Conservation (phyloP, 1,140 invertebrate genomes). For the Aphaenogaster ashmeadi region DNA sequence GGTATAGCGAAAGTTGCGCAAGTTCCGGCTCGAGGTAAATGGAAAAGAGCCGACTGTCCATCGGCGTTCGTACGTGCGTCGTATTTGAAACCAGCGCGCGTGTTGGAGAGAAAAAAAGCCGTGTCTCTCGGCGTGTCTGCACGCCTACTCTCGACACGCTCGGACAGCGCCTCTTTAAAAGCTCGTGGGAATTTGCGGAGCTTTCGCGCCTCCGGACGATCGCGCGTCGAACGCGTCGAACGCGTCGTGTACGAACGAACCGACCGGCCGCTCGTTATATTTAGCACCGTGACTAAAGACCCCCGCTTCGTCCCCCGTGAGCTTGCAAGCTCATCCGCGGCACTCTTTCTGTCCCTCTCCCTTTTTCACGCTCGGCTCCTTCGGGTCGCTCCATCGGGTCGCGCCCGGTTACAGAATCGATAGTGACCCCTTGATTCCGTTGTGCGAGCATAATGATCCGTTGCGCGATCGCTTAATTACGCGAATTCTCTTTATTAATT, state of each 20-base stretch:
- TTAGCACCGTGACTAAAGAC: slow-evolving; percentile 75
- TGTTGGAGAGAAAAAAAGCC: neutral
- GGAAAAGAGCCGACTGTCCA: neutral
- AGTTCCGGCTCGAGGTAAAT: slow-evolving; percentile 14
- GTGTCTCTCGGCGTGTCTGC: slow-evolving; percentile 23
- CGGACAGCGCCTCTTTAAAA: slow-evolving; percentile 71
- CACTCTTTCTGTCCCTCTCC: slow-evolving; percentile 63
- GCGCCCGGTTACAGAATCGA: slow-evolving; percentile 63
- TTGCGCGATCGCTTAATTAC: slow-evolving; percentile 41
- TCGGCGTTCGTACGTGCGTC: neutral
- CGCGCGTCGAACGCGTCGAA: slow-evolving; percentile 68
- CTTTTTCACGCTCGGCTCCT: slow-evolving; percentile 50
- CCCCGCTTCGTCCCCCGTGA: slow-evolving; percentile 48
- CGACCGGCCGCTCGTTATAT: slow-evolving; percentile 71
- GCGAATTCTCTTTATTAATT: slow-evolving; percentile 13
- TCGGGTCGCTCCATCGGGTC: slow-evolving; percentile 55
- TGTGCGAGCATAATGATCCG: slow-evolving; percentile 22
- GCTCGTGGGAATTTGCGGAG: slow-evolving; percentile 60
- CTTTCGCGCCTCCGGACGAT: slow-evolving; percentile 70
- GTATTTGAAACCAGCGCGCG: slow-evolving; percentile 9
- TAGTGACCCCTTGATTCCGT: slow-evolving; percentile 15
- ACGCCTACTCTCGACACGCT: slow-evolving; percentile 15
- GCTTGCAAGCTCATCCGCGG: slow-evolving; percentile 68
- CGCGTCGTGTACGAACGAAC: slow-evolving; percentile 61
- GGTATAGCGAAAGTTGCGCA: neutral